Evolutionary conservation across 2,113 vertebrate species (phyloP).

Genomic region (Malurus melanocephalus): DNA sequence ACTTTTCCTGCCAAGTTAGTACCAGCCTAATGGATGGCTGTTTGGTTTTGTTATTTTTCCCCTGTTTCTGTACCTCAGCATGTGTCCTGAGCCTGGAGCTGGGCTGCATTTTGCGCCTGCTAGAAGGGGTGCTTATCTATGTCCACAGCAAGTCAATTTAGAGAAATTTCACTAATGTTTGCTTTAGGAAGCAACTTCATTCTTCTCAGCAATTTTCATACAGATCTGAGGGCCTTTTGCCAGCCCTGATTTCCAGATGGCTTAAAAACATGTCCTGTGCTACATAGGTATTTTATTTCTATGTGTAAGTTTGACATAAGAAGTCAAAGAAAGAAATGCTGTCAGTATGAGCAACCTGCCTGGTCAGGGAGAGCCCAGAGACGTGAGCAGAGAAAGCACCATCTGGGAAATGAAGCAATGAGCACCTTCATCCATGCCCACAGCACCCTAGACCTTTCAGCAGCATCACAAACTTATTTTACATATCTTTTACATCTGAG

Average conservation of each 20-base stretch:
- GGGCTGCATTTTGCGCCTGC: not conserved
- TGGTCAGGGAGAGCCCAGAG: not conserved
- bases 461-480: not conserved
- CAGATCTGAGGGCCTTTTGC: not conserved
- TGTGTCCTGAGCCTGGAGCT: not conserved
- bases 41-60: not conserved
- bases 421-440: not conserved
- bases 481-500: not conserved
- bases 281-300: not conserved
- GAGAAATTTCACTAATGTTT: not conserved
- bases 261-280: not conserved
- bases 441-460: not conserved
- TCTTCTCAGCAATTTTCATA: not conserved
- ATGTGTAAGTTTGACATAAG: not conserved
- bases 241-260: not conserved
- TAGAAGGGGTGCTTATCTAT: not conserved
- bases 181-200: not conserved
- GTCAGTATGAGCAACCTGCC: not conserved
- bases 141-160: not conserved
- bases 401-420: not conserved
- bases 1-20: not conserved
- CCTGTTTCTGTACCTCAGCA: not conserved
- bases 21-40: not conserved
- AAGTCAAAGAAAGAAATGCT: not conserved
- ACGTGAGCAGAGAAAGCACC: not conserved